Evolutionary conservation across 2,113 vertebrate genomes (phyloP).

Genomic region (Pipa parva): DNA sequence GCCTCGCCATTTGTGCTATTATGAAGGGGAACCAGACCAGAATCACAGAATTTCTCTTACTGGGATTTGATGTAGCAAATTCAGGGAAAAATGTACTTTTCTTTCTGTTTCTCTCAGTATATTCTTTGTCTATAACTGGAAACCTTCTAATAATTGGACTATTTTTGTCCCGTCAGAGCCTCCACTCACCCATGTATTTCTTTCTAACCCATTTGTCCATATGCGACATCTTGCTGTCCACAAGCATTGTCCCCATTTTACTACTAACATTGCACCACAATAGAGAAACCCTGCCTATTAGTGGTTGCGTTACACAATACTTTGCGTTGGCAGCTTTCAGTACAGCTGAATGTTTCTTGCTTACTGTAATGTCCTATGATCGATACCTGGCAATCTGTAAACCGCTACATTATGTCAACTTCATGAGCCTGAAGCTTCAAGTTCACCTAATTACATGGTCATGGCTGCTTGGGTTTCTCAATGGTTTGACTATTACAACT

Average conservation of each 20-base stretch:
- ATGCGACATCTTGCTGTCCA: not conserved
- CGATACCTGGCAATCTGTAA: not conserved
- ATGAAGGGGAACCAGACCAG: too few relatives aligned
- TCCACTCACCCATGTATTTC: slow-evolving; percentile 15
- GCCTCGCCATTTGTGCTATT: too few relatives aligned
- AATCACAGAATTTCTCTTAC: too few relatives aligned
- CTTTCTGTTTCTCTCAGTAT: not conserved
- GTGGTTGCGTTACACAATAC: too few relatives aligned
- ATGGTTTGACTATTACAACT: not conserved
- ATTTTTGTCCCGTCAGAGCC: not conserved
- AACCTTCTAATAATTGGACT: not conserved
- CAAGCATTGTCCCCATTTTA: slow-evolving; percentile 5
- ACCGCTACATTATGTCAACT: not conserved
- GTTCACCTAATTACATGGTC: not conserved
- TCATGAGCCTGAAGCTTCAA: not conserved
- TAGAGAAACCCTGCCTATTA: too few relatives aligned
- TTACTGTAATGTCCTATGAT: slow-evolving; percentile 33
- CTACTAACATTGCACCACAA: not conserved
- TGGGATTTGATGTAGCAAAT: too few relatives aligned
- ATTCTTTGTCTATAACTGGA: not conserved
- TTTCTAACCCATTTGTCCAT: not conserved
- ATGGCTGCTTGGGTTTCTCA: slow-evolving; percentile 23
- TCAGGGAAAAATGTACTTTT: not conserved
- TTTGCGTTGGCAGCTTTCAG: too few relatives aligned
- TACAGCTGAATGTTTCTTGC: not conserved